These are phyloP conservation scores for Brenthis hecate DNA, from an alignment of 2,888 invertebrate species.

Conservation along the genomic window DNA sequence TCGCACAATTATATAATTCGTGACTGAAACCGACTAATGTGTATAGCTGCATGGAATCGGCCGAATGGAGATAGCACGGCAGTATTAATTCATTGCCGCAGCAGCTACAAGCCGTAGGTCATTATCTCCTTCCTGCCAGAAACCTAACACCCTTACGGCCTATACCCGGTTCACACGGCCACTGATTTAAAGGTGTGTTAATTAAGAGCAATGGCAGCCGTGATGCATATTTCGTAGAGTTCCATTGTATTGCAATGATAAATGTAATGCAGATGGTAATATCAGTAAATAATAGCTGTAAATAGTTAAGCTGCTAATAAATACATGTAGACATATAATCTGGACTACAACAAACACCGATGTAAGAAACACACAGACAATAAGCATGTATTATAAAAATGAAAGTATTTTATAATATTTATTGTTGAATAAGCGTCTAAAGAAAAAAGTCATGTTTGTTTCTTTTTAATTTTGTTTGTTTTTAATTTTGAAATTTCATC, in stretches of 20 bases:
- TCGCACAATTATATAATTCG: constrained; percentile 50
- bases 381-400: no score
- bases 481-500: no score
- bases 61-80: constrained; percentile 72
- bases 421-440: no score
- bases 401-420: no score
- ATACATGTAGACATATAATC: background rate
- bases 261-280: constrained; percentile 17
- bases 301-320: constrained; percentile 2
- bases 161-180: constrained; percentile 52
- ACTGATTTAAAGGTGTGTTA: constrained; percentile 40
- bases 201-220: constrained; percentile 40
- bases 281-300: constrained; percentile 17
- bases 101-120: constrained; percentile 52
- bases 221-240: constrained; percentile 31
- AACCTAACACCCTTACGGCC: constrained; percentile 49
- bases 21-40: constrained; percentile 65
- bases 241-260: constrained; percentile 31
- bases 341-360: no score
- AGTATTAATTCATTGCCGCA: constrained; percentile 74
- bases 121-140: constrained; percentile 57
- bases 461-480: no score
- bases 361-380: no score
- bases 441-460: no score
- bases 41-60: constrained; percentile 60